Evolutionary conservation across 1,140 invertebrate species (phyloP).

Genomic region (Stenopsyche tienmushanensis): DNA sequence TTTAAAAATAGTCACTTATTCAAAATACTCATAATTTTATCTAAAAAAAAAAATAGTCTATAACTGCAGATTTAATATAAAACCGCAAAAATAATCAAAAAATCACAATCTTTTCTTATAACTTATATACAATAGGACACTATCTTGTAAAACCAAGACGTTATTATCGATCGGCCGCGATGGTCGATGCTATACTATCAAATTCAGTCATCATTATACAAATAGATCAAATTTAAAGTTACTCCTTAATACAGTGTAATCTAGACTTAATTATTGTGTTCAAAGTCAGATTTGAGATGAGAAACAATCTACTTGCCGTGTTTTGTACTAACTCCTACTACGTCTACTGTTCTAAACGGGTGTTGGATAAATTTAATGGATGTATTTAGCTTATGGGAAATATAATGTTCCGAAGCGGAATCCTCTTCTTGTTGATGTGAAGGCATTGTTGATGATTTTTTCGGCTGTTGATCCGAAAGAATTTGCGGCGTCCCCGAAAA

Average conservation of each 20-base stretch:
- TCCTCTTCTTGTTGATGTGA: constrained; percentile 30
- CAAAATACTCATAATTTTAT: constrained; percentile 1
- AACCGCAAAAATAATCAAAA: constrained; percentile 28
- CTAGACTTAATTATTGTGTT: too few relatives aligned
- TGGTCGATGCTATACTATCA: constrained; percentile 33
- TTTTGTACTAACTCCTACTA: constrained; percentile 40
- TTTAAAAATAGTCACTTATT: neutral
- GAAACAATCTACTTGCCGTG: neutral
- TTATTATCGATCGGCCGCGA: constrained; percentile 30
- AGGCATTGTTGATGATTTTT: constrained; percentile 36
- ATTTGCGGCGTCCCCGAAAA: constrained; percentile 25
- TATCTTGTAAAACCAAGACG: constrained; percentile 43
- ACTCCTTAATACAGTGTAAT: too few relatives aligned
- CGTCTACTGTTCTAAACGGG: too few relatives aligned
- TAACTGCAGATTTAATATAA: constrained; percentile 36
- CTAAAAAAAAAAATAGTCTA: too few relatives aligned
- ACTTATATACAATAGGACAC: constrained; percentile 36
- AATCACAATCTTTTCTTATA: constrained; percentile 39
- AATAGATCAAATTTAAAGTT: constrained; percentile 35
- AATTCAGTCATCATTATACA: constrained; percentile 41
- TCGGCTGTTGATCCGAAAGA: constrained; percentile 30
- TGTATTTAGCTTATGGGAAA: constrained; percentile 11
- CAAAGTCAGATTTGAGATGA: too few relatives aligned
- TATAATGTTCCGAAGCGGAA: constrained; percentile 39
- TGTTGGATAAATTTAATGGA: neutral